Percentiles rank a stretch among this genome's conserved stretches.
Conservation (phyloP, 2,113 vertebrate genomes). For the Cottus gobio region DNA sequence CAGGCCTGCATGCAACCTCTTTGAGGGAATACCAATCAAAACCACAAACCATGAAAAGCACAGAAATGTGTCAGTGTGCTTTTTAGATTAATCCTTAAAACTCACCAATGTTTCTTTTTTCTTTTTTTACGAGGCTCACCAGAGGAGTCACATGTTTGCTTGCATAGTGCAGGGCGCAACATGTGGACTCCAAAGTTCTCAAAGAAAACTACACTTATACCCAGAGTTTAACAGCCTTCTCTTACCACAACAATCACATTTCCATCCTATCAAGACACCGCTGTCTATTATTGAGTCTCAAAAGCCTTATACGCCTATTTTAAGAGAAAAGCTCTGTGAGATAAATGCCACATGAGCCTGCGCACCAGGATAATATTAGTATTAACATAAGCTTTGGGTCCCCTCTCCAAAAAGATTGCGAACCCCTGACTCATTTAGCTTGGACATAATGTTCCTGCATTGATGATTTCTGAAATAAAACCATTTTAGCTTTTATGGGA, state of each 20-base stretch:
- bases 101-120: slow-evolving; percentile 63
- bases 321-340: background rate
- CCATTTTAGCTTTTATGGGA: background rate
- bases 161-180: slow-evolving; percentile 62
- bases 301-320: background rate
- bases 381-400: background rate
- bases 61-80: slow-evolving; percentile 78
- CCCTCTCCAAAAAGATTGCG: background rate
- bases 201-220: slow-evolving; percentile 62
- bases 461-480: slow-evolving; percentile 20
- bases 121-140: slow-evolving; percentile 56
- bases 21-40: slow-evolving; percentile 67
- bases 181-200: slow-evolving; percentile 74
- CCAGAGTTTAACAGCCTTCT: slow-evolving; percentile 49
- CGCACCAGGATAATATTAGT: background rate
- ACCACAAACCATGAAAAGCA: slow-evolving; percentile 75
- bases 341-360: background rate
- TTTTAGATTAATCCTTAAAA: slow-evolving; percentile 78
- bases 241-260: slow-evolving; percentile 38
- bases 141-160: slow-evolving; percentile 66
- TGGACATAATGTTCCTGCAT: background rate
- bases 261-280: slow-evolving; percentile 10
- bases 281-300: background rate
- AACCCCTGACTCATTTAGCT: slow-evolving; percentile 7
- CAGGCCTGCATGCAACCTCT: slow-evolving; percentile 63